Evolutionary conservation across 2,888 invertebrate genomes (phyloP).

Genomic region (Hyposoter didymator): DNA sequence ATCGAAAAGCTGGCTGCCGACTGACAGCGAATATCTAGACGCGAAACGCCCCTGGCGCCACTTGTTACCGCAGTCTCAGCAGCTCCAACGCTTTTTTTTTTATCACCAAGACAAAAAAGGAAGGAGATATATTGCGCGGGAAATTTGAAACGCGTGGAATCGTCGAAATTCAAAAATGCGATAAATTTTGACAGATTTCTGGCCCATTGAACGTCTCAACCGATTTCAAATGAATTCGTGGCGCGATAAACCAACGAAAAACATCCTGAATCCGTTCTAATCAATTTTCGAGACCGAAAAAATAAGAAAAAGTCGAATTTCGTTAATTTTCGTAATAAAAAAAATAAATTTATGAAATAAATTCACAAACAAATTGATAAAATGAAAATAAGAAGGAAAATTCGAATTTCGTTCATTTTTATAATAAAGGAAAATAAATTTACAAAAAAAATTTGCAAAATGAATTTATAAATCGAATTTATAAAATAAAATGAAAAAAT

Average conservation of each 20-base stretch:
- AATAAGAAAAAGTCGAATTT: background rate
- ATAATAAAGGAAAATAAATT: too few species aligned
- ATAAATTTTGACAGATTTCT: too few species aligned
- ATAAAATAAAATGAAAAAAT: too few species aligned
- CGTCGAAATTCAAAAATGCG: too few species aligned
- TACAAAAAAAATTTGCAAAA: too few species aligned
- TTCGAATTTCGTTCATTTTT: too few species aligned
- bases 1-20: conserved; percentile 67
- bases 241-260: background rate
- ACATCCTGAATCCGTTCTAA: background rate
- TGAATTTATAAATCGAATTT: too few species aligned
- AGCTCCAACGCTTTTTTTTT: conserved; percentile 4
- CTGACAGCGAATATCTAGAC: conserved; percentile 65
- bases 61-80: conserved; percentile 39
- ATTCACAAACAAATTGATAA: too few species aligned
- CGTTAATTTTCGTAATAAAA: background rate
- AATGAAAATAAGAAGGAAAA: too few species aligned
- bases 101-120: background rate
- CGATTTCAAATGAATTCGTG: too few species aligned
- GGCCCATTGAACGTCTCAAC: too few species aligned
- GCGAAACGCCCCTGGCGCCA: conserved; percentile 65
- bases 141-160: background rate
- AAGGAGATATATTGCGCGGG: background rate
- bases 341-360: too few species aligned
- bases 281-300: background rate